Percentiles rank a stretch among this genome's conserved stretches.
Conservation (phyloP, 2,888 invertebrate species). For the Ctena decussata region DNA sequence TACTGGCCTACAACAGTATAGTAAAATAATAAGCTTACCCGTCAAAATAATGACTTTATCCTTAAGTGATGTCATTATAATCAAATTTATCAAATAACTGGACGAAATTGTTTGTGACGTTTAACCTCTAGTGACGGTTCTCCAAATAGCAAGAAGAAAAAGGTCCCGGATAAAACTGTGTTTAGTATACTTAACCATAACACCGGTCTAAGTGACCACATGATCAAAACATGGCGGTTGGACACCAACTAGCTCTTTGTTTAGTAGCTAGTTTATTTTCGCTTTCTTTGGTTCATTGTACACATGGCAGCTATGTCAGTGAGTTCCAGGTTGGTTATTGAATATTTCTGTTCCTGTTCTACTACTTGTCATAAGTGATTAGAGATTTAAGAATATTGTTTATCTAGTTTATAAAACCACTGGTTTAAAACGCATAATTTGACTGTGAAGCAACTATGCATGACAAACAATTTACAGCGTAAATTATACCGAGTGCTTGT, state of each 20-base stretch:
- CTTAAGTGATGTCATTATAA: conserved; percentile 7
- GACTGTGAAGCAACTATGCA: not conserved
- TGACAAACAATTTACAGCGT: not conserved
- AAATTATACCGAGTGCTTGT: no score
- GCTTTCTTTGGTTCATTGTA: not conserved
- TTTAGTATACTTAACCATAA: no score
- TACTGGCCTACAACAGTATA: no score
- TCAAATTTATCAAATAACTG: no score
- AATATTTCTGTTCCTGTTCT: not conserved
- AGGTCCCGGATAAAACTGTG: no score
- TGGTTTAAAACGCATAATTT: no score
- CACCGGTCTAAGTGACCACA: not conserved
- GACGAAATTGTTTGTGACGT: no score
- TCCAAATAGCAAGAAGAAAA: no score
- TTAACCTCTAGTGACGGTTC: no score
- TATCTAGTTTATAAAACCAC: not conserved
- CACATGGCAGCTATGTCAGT: not conserved
- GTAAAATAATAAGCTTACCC: conserved; percentile 7
- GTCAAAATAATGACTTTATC: conserved; percentile 19
- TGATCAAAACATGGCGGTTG: not conserved
- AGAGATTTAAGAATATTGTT: not conserved
- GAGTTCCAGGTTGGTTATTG: not conserved
- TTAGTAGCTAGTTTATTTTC: not conserved
- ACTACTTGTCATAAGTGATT: not conserved
- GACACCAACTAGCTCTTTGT: not conserved